Percentiles rank a stretch among this genome's conserved stretches.
Evolutionary conservation across 2,797 vertebrate genomes (phyloP).

Genomic region (Catostomus latipinnis): DNA sequence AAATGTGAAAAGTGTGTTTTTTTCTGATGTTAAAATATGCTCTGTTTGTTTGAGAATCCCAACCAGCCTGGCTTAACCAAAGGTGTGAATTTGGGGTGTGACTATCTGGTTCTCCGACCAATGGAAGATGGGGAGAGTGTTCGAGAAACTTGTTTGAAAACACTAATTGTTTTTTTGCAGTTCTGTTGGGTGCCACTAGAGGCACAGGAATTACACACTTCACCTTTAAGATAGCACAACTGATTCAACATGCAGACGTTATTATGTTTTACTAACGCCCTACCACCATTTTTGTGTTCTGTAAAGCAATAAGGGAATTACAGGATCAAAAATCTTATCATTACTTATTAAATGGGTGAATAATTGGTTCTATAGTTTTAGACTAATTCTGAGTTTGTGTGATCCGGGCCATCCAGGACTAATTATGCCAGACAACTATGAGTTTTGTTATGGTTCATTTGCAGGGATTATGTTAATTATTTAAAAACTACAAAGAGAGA

Average conservation of each 20-base stretch:
- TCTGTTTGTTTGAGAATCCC: too few relatives aligned
- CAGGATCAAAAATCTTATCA: slow-evolving; percentile 11
- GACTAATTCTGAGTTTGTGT: slow-evolving; percentile 30
- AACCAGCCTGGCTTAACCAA: too few relatives aligned
- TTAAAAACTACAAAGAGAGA: not conserved
- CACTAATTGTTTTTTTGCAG: too few relatives aligned
- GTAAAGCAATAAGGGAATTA: not conserved
- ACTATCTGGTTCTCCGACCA: too few relatives aligned
- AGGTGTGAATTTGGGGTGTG: too few relatives aligned
- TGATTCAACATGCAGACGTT: slow-evolving; percentile 1
- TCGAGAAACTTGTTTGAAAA: too few relatives aligned
- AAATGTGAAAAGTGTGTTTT: too few relatives aligned
- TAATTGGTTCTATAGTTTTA: slow-evolving; percentile 25
- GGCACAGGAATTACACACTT: too few relatives aligned
- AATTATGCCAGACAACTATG: slow-evolving; percentile 43
- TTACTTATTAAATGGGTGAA: slow-evolving; percentile 25
- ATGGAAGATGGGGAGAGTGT: too few relatives aligned
- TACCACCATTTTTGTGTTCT: not conserved
- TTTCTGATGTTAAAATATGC: too few relatives aligned
- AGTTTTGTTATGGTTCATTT: slow-evolving; percentile 34
- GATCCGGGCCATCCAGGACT: slow-evolving; percentile 18
- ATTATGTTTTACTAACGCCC: slow-evolving; percentile 1
- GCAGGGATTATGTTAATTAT: not conserved
- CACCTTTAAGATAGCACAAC: not conserved
- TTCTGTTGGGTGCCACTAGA: too few relatives aligned